Evolutionary conservation across 2,888 invertebrate species (phyloP).

Genomic region (Halocaridina rubra): DNA sequence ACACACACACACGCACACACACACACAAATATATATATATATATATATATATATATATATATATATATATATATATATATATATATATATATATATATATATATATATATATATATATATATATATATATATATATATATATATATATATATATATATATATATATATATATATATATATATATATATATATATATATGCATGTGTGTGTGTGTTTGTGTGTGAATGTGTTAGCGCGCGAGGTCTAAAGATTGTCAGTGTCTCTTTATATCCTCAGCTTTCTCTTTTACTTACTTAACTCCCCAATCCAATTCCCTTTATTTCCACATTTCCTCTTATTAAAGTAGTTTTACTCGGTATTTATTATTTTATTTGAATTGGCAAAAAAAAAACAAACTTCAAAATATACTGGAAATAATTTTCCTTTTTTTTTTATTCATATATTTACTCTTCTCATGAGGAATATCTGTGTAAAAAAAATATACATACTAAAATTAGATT

Average conservation of each 20-base stretch:
- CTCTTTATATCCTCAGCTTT: background rate
- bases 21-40: background rate
- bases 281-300: background rate
- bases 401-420: too few species aligned
- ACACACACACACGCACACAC: background rate
- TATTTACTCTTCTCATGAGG: too few species aligned
- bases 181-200: background rate
- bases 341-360: background rate
- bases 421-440: too few species aligned
- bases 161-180: conserved; percentile 13
- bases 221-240: too few species aligned
- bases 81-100: conserved; percentile 28
- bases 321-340: background rate
- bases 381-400: too few species aligned
- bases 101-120: conserved; percentile 24
- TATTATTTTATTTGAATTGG: too few species aligned
- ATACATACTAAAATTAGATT: too few species aligned
- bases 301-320: background rate
- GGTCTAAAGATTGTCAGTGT: too few species aligned
- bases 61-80: conserved; percentile 29
- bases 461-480: too few species aligned
- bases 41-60: background rate
- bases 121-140: background rate
- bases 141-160: background rate
- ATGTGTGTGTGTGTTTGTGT: too few species aligned